These are phyloP conservation scores for Hassar affinis DNA, from an alignment of 2,113 vertebrate species.

Conservation along the genomic window DNA sequence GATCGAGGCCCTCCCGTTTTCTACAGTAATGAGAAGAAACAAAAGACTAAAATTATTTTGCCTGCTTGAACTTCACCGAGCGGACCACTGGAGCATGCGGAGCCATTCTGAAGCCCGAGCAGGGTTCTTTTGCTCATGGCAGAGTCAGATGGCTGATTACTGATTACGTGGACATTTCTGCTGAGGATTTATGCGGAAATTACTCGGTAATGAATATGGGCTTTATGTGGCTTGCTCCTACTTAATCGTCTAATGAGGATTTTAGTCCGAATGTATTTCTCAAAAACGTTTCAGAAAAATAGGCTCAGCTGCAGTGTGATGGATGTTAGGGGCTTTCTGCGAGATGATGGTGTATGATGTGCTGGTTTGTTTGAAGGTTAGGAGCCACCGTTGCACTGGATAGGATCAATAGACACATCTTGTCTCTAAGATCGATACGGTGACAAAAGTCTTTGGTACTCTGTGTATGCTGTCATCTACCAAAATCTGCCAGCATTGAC, in stretches of 20 bases:
- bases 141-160: constrained; percentile 10
- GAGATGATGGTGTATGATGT: background rate
- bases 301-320: background rate
- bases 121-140: constrained; percentile 10
- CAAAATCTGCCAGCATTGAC: background rate
- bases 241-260: constrained; percentile 1
- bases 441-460: background rate
- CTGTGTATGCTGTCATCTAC: constrained; percentile 15
- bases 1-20: constrained; percentile 72
- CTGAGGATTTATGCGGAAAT: constrained; percentile 17
- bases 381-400: background rate
- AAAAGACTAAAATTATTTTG: constrained; percentile 35
- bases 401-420: constrained; percentile 18
- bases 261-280: constrained; percentile 12
- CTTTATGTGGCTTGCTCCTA: constrained; percentile 16
- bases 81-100: background rate
- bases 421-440: constrained; percentile 3
- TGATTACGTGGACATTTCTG: constrained; percentile 10
- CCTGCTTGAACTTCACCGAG: constrained; percentile 33
- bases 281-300: constrained; percentile 5
- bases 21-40: constrained; percentile 71
- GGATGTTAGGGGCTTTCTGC: background rate
- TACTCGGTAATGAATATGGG: constrained; percentile 12
- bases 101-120: constrained; percentile 19
- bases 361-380: constrained; percentile 12